Evolutionary conservation across 2,113 vertebrate genomes (phyloP).

Genomic region (Rattus rattus): DNA sequence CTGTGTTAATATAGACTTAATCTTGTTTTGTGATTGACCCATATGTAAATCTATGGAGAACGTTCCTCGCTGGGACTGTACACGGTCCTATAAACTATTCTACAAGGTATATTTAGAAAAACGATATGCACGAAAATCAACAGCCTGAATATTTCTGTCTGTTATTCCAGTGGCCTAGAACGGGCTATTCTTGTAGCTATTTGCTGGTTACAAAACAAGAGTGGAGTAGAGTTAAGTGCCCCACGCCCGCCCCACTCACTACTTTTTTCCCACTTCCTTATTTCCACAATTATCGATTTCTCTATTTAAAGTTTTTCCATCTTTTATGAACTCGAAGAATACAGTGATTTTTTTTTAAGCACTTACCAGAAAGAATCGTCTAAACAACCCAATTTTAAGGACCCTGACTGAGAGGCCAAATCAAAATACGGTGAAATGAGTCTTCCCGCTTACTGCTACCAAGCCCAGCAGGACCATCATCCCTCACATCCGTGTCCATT

Average conservation of each 20-base stretch:
- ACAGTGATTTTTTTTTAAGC: conserved; percentile 24
- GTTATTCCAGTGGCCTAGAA: neutral
- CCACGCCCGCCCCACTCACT: neutral
- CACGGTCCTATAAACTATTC: conserved; percentile 35
- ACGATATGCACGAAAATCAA: neutral
- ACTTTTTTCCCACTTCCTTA: neutral
- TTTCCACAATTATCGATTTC: neutral
- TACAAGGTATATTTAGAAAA: conserved; percentile 9
- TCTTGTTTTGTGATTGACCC: conserved; percentile 4
- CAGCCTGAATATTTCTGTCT: neutral
- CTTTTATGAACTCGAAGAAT: neutral
- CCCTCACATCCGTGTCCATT: neutral
- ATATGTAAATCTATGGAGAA: conserved; percentile 11
- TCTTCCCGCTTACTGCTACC: neutral
- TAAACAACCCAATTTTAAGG: neutral
- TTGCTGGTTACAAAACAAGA: conserved; percentile 71
- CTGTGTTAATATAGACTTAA: conserved; percentile 33
- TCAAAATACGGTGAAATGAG: neutral
- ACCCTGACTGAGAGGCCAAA: neutral
- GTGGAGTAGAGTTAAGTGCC: conserved; percentile 65
- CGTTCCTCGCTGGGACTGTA: neutral
- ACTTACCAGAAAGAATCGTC: conserved; percentile 24
- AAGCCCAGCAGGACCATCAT: neutral
- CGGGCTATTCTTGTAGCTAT: conserved; percentile 35
- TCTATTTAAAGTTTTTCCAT: neutral